Evolutionary conservation across 2,113 vertebrate species (phyloP), one percentile per base, ranked within the genome.

Genomic region (Excalfactoria chinensis): DNA sequence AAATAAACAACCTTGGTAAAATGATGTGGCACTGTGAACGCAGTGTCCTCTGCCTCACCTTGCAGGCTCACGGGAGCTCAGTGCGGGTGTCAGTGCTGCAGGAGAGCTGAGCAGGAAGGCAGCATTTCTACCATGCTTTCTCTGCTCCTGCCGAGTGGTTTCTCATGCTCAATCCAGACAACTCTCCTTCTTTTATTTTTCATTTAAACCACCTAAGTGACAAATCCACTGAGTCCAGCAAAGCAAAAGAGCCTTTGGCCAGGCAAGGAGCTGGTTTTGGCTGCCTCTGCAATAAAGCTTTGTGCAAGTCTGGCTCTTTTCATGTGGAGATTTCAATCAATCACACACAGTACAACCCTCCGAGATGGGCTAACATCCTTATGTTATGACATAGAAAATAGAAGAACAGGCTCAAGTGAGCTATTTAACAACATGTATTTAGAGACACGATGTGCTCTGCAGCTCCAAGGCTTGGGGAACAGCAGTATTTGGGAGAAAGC

Each of bases 91-190:
- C 2, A 2, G 34, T 30, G 40, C 51, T 12, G 20, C 3, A 46
- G 37, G 28, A 41, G 67, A 67, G 44, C 18, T 13, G 8, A 44
- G 43, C 35, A 73, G 16, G 37, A 40, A 88, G 7, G 9, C 37
- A 46, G n/a, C 0, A 0, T 48, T 43, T 30, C 60, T 43, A 51
- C 60, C 7, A 0, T 0, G 2, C 35, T 8, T 35, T 12, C 21
- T 37, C 30, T 11, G 20, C 28, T 71, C 7, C 3, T 4, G 28
- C 34, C 4, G 1, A 53, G 40, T 12, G 46, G 6, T 13, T 86
- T 21, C 60, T 74, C n/a, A 3, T 11, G 35, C 37, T 67, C 5
- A 35, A 11, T 28, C 32, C 34, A 71, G 48, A 41, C 10, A 34
- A 18, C 6, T 13, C 40, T 26, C 66, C 23, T 46, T 26, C 66